Evolutionary conservation across 2,888 invertebrate species (phyloP), one percentile per base, ranked within the genome.

Genomic region (Homarus gammarus): DNA sequence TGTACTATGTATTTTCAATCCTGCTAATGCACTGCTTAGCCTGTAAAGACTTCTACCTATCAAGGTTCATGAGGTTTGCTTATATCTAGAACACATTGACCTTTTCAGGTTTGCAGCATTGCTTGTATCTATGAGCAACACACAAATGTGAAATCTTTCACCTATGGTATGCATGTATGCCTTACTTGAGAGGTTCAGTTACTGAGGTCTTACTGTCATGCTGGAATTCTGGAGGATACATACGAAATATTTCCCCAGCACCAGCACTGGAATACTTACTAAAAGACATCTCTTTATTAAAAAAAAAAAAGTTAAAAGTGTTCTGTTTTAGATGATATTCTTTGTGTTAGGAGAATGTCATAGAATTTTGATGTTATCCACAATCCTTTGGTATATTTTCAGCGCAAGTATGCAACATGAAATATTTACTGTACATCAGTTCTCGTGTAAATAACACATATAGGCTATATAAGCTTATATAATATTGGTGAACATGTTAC

Each of bases 391-490:
- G 38, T 73, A 84, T 84, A 84, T 84, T 75, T 84, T 84, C 75
- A 84, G 40, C 22, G 33, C 68, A 56, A 73, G 61, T 84, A 84
- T 75, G 73, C 73, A 84, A 75, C 61, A 73, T 51, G 33, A 75
- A 72, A 73, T 61, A 38, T 84, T 84, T 38, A 84, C 61, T 84
- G 36, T 75, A 68, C 61, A 61, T 40, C 75, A 75, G n/a, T 64
- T 40, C 36, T 49, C 84, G 75, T 84, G 84, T 84, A 84, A 84
- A 84, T 84, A 84, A 84, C 84, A 84, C 84, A 84, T 38, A 27
- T 75, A 75, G 44, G 70, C 44, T 51, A 84, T 38, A n/a, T 75
- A 84, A 84, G 84, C 56, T 84, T 84, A 64, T 84, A 84, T 18
- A 31, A 73, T 75, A 84, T 36, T 51, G 73, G 33, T 84, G 84